These are phyloP conservation scores for Platycheirus rosarum DNA, from an alignment of 2,888 invertebrate species.

Conservation along the genomic window DNA sequence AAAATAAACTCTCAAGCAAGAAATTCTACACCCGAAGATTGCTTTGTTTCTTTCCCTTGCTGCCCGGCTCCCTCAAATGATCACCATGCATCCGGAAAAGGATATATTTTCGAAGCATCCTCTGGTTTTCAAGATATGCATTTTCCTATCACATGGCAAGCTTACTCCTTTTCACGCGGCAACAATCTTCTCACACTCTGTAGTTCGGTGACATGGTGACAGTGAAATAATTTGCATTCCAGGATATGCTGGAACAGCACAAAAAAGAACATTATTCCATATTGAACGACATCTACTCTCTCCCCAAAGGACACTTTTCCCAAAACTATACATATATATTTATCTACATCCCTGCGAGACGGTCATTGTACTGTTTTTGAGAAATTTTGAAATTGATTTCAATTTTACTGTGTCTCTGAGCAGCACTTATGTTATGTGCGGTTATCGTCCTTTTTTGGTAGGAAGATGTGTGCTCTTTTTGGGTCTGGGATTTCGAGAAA, in stretches of 20 bases:
- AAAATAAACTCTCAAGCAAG: constrained; percentile 35
- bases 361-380: constrained; percentile 57
- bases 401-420: constrained; percentile 51
- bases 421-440: constrained; percentile 40
- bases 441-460: constrained; percentile 24
- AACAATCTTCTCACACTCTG: not conserved
- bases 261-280: not conserved
- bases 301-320: constrained; percentile 9
- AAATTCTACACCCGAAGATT: constrained; percentile 1
- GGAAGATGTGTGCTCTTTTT: constrained; percentile 54
- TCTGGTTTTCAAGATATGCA: constrained; percentile 13
- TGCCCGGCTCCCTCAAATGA: constrained; percentile 10
- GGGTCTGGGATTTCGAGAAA: not conserved
- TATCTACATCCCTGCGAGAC: constrained; percentile 22
- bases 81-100: not conserved
- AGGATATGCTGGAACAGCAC: not conserved
- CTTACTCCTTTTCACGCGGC: constrained; percentile 7
- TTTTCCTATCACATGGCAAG: constrained; percentile 24
- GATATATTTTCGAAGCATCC: not conserved
- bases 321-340: not conserved
- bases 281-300: constrained; percentile 15
- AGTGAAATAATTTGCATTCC: constrained; percentile 19
- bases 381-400: constrained; percentile 62
- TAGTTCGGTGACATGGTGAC: constrained; percentile 1
- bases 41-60: not conserved